Base-by-base conservation (phyloP, 1,140 invertebrate species). In the Microplitis mediator region DNA sequence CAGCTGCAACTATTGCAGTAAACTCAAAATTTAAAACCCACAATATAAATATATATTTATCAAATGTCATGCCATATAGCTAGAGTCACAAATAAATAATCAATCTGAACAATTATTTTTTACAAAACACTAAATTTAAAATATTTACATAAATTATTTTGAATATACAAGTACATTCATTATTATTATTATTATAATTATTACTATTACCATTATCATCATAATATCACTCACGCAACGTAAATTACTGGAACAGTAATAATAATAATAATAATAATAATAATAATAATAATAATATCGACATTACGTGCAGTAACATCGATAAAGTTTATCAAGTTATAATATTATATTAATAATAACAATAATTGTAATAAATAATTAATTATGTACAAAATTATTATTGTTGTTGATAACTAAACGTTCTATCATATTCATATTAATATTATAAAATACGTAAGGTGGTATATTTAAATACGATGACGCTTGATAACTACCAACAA, bases 291-390 rank as follows among this genome's bases (percentile, higher is more conserved):
- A 54, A 63, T 74, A 76, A 35, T 58, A 61, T 69, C 35, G 54
- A 69, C 56, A 69, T 69, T 60, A 69, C 54, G 36, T 69, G n/a
- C 2, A 23, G 67, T 78, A 76, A 76, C 75, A 76, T 71, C 76
- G 78, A 76, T 75, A 79, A 75, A 72, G 72, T 76, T 54, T 35
- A 61, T 23, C 16, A 52, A 14, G 61, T 16, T 60, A n/a, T 77
- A 71, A 64, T 77, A 78, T 78, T 81, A 80, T 81, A 82, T 80
- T 45, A 45, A 45, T 45, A 45, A 45, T 5, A 45, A 45, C 5
- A 84, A 84, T 86, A 87, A 86, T 82, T 85, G 85, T 85, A 81
- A 86, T 86, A 87, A 86, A 86, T 86, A 87, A 87, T 87, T 84
- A 87, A 83, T 86, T 87, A 83, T 87, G 85, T 87, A 87, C 86